Conservation (phyloP, 1,140 invertebrate genomes). For the Tetramorium parvispinum region DNA sequence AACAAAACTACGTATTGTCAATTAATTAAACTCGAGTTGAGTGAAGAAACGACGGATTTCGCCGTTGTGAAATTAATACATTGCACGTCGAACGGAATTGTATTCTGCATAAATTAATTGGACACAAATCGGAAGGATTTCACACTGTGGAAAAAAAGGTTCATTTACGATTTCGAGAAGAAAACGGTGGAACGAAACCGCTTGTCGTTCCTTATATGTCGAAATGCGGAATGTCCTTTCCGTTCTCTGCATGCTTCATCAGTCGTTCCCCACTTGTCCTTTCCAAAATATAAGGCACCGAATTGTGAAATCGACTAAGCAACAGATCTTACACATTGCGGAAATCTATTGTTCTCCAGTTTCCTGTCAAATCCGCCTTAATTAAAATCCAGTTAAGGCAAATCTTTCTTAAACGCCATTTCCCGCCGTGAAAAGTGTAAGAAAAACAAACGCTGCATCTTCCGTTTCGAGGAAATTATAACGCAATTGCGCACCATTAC, state of each 20-base stretch:
- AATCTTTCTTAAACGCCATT: neutral
- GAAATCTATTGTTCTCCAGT: neutral
- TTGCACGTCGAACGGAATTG: neutral
- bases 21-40: neutral
- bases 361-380: neutral
- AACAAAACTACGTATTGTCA: neutral
- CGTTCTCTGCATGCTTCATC: neutral
- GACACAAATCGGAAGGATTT: neutral
- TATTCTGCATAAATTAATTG: slow-evolving; percentile 1
- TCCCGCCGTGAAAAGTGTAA: neutral
- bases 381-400: neutral
- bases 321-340: neutral
- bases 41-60: neutral
- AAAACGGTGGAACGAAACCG: neutral
- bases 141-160: neutral
- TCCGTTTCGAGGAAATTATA: neutral
- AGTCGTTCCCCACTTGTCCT: neutral
- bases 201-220: neutral
- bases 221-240: neutral
- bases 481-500: neutral
- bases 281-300: neutral
- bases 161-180: neutral
- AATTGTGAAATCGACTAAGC: neutral
- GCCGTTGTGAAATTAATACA: neutral
- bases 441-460: neutral